A percentile compares a stretch with the other conserved stretches of the same genome.
phyloP scores from a whole-genome alignment of 2,888 invertebrate genomes.

The Ennomos erosarius region DNA sequence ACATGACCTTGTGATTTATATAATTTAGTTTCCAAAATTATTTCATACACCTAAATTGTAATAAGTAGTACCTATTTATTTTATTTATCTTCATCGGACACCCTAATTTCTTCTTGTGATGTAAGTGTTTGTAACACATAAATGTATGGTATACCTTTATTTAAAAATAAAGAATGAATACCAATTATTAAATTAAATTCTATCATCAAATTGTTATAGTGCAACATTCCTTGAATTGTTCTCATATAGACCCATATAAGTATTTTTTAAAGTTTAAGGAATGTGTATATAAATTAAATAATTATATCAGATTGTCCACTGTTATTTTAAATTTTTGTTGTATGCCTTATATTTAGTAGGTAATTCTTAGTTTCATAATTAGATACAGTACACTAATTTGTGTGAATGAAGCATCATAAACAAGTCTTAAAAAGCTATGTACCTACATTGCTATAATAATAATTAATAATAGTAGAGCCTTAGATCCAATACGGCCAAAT shows the following conservation, averaged over 20 bases:
- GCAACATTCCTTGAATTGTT: slow-evolving; percentile 73
- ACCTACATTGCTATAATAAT: too few species aligned
- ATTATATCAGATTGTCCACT: slow-evolving; percentile 54
- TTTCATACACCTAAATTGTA: slow-evolving; percentile 53
- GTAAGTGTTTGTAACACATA: slow-evolving; percentile 60
- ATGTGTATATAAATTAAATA: slow-evolving; percentile 81
- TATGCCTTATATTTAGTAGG: neutral
- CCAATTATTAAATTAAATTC: slow-evolving; percentile 41
- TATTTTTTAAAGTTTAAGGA: slow-evolving; percentile 64
- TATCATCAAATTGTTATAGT: slow-evolving; percentile 51
- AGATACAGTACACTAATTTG: too few species aligned
- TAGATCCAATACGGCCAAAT: too few species aligned
- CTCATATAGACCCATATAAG: slow-evolving; percentile 48
- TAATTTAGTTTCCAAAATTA: slow-evolving; percentile 66
- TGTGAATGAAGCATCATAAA: too few species aligned
- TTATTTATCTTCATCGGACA: slow-evolving; percentile 48
- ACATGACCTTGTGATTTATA: slow-evolving; percentile 69
- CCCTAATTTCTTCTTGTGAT: slow-evolving; percentile 53
- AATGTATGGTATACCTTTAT: slow-evolving; percentile 44
- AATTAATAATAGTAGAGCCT: too few species aligned
- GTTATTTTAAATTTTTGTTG: slow-evolving; percentile 36
- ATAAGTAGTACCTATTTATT: slow-evolving; percentile 47
- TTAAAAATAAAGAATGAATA: slow-evolving; percentile 40
- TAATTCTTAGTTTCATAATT: neutral
- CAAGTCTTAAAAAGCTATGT: too few species aligned